Conservation (phyloP, 2,797 vertebrate species). For the Gouania willdenowi region DNA sequence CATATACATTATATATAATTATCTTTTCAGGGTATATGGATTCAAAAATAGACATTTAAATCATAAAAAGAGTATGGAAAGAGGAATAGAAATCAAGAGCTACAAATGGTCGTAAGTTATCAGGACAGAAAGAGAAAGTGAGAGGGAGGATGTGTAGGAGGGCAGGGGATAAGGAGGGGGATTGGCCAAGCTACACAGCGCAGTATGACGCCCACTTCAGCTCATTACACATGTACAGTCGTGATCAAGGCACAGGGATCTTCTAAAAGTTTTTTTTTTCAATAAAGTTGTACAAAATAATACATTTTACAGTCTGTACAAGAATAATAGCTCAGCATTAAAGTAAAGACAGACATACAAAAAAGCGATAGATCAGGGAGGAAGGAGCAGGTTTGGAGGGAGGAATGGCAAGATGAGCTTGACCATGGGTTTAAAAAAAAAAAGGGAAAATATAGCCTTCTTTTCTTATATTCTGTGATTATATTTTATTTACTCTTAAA, state of each 20-base stretch:
- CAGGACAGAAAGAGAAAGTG: constrained; percentile 2
- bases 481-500: constrained; percentile 42
- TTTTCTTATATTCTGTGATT: constrained; percentile 36
- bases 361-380: constrained; percentile 27
- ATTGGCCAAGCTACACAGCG: constrained; percentile 89
- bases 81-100: constrained; percentile 60
- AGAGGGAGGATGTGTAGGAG: constrained; percentile 15
- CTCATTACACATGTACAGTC: constrained; percentile 92
- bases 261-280: constrained; percentile 85
- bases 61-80: constrained; percentile 52
- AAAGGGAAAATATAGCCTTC: constrained; percentile 21
- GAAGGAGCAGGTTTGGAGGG: constrained; percentile 5
- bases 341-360: constrained; percentile 72
- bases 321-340: constrained; percentile 96
- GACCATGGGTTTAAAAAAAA: constrained; percentile 15
- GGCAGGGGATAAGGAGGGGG: constrained; percentile 48
- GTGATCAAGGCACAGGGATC: constrained; percentile 97
- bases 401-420: constrained; percentile 20
- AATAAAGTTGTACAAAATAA: constrained; percentile 99
- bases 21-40: constrained; percentile 73
- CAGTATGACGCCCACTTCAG: constrained; percentile 90
- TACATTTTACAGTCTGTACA: constrained; percentile 99
- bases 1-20: constrained; percentile 82
- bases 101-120: constrained; percentile 78
- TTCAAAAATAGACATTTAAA: constrained; percentile 75